A percentile compares a stretch with the other conserved stretches of the same genome.
Evolutionary conservation across 2,888 invertebrate genomes (phyloP).

Genomic region (Merodon equestris): DNA sequence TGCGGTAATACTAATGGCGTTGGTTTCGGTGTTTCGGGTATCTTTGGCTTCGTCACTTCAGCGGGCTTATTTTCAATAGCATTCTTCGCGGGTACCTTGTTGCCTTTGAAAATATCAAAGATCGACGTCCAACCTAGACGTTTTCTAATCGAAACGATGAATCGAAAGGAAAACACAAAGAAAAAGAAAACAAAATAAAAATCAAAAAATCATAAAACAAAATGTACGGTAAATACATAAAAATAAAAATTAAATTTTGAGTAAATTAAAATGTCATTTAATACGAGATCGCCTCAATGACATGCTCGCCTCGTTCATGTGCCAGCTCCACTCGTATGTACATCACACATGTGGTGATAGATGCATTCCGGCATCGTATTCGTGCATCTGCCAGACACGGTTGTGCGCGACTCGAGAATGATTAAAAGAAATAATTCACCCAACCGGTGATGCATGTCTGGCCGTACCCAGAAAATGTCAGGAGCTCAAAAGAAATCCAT

Average conservation of each 20-base stretch:
- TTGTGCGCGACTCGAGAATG: background rate
- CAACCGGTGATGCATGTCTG: slow-evolving; percentile 55
- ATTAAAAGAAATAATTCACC: slow-evolving; percentile 29
- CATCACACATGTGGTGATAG: background rate
- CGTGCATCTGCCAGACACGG: background rate
- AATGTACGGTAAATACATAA: slow-evolving; percentile 12
- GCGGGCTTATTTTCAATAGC: slow-evolving; percentile 72
- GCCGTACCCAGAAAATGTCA: slow-evolving; percentile 27
- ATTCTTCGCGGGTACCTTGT: slow-evolving; percentile 72
- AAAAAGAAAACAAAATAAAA: slow-evolving; percentile 71
- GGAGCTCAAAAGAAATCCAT: slow-evolving; percentile 53
- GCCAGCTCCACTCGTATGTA: no score
- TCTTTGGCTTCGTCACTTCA: slow-evolving; percentile 26
- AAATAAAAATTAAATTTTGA: slow-evolving; percentile 8
- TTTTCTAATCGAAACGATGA: slow-evolving; percentile 75
- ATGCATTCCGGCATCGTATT: background rate
- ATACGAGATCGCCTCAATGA: background rate
- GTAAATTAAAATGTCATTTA: background rate
- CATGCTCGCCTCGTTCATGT: slow-evolving; percentile 6
- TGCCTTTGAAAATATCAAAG: slow-evolving; percentile 76
- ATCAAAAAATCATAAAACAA: background rate
- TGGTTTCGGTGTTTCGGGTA: slow-evolving; percentile 54
- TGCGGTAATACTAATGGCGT: slow-evolving; percentile 38
- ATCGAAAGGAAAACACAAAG: slow-evolving; percentile 69
- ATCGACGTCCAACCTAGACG: slow-evolving; percentile 77